phyloP scores from a whole-genome alignment of 2,888 invertebrate species.

The Isoperla grammatica region DNA sequence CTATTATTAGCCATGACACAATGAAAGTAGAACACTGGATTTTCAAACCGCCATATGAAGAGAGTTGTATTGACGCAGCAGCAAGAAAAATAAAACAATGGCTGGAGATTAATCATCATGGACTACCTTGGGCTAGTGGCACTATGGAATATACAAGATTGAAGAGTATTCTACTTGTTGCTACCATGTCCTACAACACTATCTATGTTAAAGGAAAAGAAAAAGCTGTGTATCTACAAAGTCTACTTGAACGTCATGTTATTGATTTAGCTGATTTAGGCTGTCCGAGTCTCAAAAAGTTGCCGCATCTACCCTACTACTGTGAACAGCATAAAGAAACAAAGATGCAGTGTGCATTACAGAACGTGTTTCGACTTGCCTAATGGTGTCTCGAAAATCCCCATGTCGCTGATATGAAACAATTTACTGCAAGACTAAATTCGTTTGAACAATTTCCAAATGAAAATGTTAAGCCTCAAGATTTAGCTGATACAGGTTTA shows the following conservation, averaged over 20 bases:
- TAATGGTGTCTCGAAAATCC: background rate
- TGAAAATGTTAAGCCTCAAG: background rate
- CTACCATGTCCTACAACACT: background rate
- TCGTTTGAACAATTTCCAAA: background rate
- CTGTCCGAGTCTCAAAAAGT: background rate
- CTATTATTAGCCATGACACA: background rate
- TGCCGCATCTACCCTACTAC: background rate
- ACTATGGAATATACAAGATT: background rate
- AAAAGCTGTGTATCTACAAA: background rate
- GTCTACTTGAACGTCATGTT: background rate
- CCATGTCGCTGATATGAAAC: background rate
- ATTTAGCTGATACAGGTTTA: background rate
- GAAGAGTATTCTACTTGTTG: background rate
- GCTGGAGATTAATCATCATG: background rate
- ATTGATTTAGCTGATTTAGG: background rate
- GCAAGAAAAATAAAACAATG: background rate
- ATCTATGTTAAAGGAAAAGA: background rate
- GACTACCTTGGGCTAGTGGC: background rate
- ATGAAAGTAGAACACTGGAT: background rate
- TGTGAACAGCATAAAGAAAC: background rate
- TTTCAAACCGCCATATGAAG: background rate
- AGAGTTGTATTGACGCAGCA: background rate
- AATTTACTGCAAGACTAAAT: background rate
- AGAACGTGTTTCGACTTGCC: background rate
- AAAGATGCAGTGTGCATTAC: background rate